These are phyloP conservation scores for Pungitius pungitius DNA, from an alignment of 2,113 vertebrate genomes.

Conservation along the genomic window DNA sequence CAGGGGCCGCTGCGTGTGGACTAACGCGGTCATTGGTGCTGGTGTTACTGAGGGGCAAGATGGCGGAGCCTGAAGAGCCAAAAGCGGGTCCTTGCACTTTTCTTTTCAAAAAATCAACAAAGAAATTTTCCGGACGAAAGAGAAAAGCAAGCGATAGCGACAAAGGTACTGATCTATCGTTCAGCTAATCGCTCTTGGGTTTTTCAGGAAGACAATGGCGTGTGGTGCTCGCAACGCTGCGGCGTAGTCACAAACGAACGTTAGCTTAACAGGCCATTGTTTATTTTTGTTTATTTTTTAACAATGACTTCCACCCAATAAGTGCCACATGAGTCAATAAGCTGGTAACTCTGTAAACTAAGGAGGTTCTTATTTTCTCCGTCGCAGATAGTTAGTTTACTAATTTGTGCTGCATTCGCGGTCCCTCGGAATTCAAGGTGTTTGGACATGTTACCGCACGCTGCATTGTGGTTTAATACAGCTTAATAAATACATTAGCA, in stretches of 20 bases:
- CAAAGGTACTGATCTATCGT: conserved; percentile 64
- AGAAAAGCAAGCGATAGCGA: conserved; percentile 80
- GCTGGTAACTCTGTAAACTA: background rate
- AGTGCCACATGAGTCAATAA: background rate
- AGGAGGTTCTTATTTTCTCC: background rate
- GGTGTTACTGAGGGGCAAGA: conserved; percentile 45
- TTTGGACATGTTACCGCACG: fast-evolving
- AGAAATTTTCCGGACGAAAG: conserved; percentile 80
- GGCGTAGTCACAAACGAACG: background rate
- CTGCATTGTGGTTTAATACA: background rate
- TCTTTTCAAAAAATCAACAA: conserved; percentile 85
- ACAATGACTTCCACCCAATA: background rate
- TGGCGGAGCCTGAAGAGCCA: conserved; percentile 75
- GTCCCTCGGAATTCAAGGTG: background rate
- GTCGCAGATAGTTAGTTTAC: background rate
- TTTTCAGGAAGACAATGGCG: fast-evolving
- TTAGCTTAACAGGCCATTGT: background rate
- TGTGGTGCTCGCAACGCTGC: fast-evolving
- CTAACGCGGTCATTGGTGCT: background rate
- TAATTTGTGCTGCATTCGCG: background rate
- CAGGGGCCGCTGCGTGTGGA: conserved; percentile 54
- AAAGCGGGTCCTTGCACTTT: conserved; percentile 81
- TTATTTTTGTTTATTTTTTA: background rate
- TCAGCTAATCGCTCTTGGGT: fast-evolving
- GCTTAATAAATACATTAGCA: background rate